A percentile compares a stretch with the other conserved stretches of the same genome.
These are phyloP conservation scores for Sparidentex hasta DNA, from an alignment of 2,797 vertebrate genomes.

Conservation along the genomic window DNA sequence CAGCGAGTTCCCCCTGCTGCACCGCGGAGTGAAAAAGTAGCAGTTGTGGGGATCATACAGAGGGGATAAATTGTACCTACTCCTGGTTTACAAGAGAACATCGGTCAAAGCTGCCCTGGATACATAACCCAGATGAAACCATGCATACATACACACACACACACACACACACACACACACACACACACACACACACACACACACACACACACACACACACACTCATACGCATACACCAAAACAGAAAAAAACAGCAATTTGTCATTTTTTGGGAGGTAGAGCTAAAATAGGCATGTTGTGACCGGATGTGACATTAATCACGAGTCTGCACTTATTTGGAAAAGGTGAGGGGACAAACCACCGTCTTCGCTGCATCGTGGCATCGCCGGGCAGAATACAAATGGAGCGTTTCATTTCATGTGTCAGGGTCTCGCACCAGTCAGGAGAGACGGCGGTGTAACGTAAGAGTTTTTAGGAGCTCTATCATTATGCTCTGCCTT, in stretches of 20 bases:
- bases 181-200: slow-evolving; percentile 20
- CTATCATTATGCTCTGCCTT: slow-evolving; percentile 68
- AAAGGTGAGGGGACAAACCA: slow-evolving; percentile 58
- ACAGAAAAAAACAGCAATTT: slow-evolving; percentile 50
- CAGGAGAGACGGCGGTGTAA: slow-evolving; percentile 50
- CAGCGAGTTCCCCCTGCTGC: slow-evolving; percentile 14
- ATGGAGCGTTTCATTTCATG: slow-evolving; percentile 67
- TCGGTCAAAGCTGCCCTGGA: slow-evolving; percentile 75
- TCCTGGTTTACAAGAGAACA: slow-evolving; percentile 67
- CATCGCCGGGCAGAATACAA: slow-evolving; percentile 53
- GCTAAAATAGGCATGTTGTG: slow-evolving; percentile 61
- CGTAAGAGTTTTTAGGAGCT: slow-evolving; percentile 69
- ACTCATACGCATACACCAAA: slow-evolving; percentile 14
- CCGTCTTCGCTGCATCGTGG: slow-evolving; percentile 45
- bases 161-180: not conserved
- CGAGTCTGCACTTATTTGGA: slow-evolving; percentile 48
- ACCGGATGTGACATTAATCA: slow-evolving; percentile 67
- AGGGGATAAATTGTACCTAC: slow-evolving; percentile 67
- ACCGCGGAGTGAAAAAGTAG: slow-evolving; percentile 41
- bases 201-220: slow-evolving; percentile 13
- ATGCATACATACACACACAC: slow-evolving; percentile 38
- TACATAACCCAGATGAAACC: slow-evolving; percentile 74
- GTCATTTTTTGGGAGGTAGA: slow-evolving; percentile 49
- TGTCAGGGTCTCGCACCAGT: slow-evolving; percentile 60
- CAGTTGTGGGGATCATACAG: slow-evolving; percentile 50